Conservation (phyloP, 2,797 vertebrate species). For the Peromyscus nudipes region DNA sequence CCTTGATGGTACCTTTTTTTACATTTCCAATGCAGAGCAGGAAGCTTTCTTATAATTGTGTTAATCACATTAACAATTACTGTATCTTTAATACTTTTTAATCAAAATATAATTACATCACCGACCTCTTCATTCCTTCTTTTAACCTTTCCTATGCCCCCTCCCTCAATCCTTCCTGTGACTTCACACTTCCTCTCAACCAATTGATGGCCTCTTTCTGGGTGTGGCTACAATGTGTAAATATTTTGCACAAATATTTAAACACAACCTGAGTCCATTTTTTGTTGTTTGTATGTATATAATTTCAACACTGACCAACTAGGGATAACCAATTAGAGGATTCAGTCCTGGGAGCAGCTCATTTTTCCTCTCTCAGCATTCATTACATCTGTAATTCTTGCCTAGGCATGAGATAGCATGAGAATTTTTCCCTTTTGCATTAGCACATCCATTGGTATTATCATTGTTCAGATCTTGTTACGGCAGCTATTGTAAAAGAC, state of each 20-base stretch:
- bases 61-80: not conserved
- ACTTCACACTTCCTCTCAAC: not conserved
- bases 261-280: not conserved
- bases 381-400: not conserved
- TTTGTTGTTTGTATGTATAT: not conserved
- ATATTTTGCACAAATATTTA: not conserved
- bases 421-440: not conserved
- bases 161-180: not conserved
- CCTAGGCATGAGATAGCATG: not conserved
- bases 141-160: not conserved
- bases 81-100: not conserved
- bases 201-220: not conserved
- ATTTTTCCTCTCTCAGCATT: not conserved
- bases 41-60: not conserved
- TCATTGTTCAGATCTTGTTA: not conserved
- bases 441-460: not conserved
- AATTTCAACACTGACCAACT: not conserved
- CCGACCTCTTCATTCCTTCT: not conserved
- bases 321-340: not conserved
- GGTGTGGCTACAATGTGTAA: not conserved
- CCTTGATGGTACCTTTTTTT: not conserved
- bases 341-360: not conserved
- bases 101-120: not conserved
- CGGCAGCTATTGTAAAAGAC: not conserved
- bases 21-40: not conserved